Evolutionary conservation across 2,113 vertebrate species (phyloP).

Genomic region (Dinomys branickii): DNA sequence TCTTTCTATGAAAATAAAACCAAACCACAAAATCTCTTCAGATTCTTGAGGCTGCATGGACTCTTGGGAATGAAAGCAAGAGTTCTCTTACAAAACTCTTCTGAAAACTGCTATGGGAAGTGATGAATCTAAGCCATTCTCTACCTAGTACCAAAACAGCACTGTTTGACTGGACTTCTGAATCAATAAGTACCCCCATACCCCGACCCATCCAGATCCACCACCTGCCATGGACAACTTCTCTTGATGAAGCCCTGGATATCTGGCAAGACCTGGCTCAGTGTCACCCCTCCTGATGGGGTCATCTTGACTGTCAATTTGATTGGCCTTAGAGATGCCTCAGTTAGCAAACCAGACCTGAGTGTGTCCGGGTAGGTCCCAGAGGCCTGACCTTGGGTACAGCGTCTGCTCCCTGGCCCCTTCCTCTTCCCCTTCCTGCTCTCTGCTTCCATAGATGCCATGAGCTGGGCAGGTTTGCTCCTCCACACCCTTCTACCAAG

Average conservation of each 20-base stretch:
- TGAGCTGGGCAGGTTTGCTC: not conserved
- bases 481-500: not conserved
- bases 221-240: not conserved
- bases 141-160: not conserved
- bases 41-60: conserved; percentile 18
- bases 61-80: conserved; percentile 49
- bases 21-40: conserved; percentile 61
- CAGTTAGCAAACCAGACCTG: not conserved
- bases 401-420: not conserved
- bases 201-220: not conserved
- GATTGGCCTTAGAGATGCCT: not conserved
- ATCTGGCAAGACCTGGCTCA: not conserved
- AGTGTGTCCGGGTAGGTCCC: no score
- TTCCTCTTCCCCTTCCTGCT: not conserved
- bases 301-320: not conserved
- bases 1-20: conserved; percentile 69
- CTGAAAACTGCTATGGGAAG: not conserved
- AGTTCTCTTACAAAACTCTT: conserved; percentile 32
- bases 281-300: not conserved
- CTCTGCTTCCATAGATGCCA: not conserved
- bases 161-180: not conserved
- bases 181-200: rapidly evolving
- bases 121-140: not conserved
- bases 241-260: not conserved
- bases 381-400: not conserved